Evolutionary conservation across 1,140 invertebrate species (phyloP), one percentile per base, ranked within the genome.

Genomic region (Drosophila santomea): DNA sequence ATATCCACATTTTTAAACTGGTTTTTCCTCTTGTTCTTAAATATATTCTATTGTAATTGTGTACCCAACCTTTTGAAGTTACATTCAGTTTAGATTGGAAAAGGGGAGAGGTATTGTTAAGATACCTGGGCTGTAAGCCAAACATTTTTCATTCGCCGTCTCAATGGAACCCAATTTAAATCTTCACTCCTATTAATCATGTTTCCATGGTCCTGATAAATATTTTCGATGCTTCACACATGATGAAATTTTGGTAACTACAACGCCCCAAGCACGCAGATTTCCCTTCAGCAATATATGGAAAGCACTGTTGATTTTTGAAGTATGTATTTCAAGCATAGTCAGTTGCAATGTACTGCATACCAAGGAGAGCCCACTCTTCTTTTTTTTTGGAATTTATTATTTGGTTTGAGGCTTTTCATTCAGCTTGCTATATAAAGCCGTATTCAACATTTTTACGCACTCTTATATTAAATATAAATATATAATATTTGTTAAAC

Each of bases 161-260:
- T 61, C n/a, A 43, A 39, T 38, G 15, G 17, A 44, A 41, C 38
- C 10, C 32, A 15, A 17, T 45, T 2, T 32, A 44, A 32, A 5
- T 11, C 12, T 15, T 17, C 38, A 50, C 25, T 36, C 72, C 23
- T 48, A 75, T 75, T 54, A 47, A 74, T 74, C 51, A 39, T 15
- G 28, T 25, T 67, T 14, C 50, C 43, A 61, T 60, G 66, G 44
- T 48, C 4, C 56, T n/a, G 64, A 52, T 52, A 66, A 74, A 76
- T 75, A 58, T 75, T 67, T 58, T 5, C 61, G 23, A 75, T 75
- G 54, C 39, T 51, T 52, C 36, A 75, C 54, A 54, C 59, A 76
- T 77, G 73, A 64, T 75, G 56, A 47, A 76, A 69, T 69, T 51
- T 75, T 74, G 54, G 55, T 60, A 56, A 20, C 58, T 15, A 23